A percentile compares a stretch with the other conserved stretches of the same genome.
These are phyloP conservation scores for Noctilio leporinus DNA, from an alignment of 2,113 vertebrate genomes.

Conservation along the genomic window DNA sequence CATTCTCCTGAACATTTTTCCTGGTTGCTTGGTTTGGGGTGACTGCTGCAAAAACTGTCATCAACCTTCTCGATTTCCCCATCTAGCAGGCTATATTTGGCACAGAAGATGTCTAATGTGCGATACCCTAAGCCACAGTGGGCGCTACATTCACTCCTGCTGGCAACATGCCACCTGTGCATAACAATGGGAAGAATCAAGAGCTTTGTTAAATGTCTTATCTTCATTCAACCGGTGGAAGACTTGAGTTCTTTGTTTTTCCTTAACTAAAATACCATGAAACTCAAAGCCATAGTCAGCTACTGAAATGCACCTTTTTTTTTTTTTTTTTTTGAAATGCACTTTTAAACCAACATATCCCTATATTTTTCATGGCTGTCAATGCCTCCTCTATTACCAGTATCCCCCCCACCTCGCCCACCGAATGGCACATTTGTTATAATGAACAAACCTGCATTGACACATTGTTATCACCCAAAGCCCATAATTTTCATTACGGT, in stretches of 20 bases:
- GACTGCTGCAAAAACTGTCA: constrained; percentile 86
- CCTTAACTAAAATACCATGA: neutral
- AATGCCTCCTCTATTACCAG: neutral
- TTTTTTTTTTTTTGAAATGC: too few species aligned
- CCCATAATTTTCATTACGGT: neutral
- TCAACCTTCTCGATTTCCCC: constrained; percentile 92
- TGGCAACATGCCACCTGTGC: constrained; percentile 89
- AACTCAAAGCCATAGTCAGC: neutral
- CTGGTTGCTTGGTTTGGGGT: constrained; percentile 87
- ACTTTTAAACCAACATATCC: neutral
- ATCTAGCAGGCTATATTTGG: constrained; percentile 86
- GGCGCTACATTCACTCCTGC: constrained; percentile 91
- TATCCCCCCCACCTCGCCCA: too few species aligned
- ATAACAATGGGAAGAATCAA: neutral
- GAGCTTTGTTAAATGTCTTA: neutral
- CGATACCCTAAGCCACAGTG: constrained; percentile 93
- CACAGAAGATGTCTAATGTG: constrained; percentile 90
- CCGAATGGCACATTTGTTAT: neutral
- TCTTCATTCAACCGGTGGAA: neutral
- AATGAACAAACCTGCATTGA: neutral
- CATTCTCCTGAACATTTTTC: constrained; percentile 94
- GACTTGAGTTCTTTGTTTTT: neutral
- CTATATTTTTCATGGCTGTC: neutral
- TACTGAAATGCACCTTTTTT: too few species aligned
- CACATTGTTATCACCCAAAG: neutral